Base-by-base conservation (phyloP, 2,113 vertebrate species). In the Planiliza haematocheilus region DNA sequence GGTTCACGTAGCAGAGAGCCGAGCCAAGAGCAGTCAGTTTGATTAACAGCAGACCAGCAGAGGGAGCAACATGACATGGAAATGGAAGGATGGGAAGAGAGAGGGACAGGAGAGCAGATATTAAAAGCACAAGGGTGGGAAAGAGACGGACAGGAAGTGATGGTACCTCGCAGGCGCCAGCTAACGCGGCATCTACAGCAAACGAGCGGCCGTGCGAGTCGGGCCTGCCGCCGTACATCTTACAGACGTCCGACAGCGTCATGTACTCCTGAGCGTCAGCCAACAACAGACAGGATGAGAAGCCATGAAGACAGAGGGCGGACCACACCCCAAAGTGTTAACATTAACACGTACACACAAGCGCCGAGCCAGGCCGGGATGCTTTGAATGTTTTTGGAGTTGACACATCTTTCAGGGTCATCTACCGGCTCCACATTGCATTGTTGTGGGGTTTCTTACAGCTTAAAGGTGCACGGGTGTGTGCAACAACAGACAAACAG, bases 171-270 rank as follows among this genome's bases (percentile, higher is more conserved):
- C 91, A 18, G 12, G 90, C n/a, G 69, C 73, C 87, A 80, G 93
- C 59, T 75, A 87, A 89, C 70, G 93, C 60, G 65, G 93, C 89
- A 79, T 92, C 87, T 86, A 92, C 42, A 80, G 92, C 77, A 81
- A 93, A 91, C 69, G 81, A 85, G 83, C 79, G 77, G 81, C 79
- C 57, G 66, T 42, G 58, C 61, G 69, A 89, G 92, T 93, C 66
- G 80, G 84, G 48, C 62, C 82, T 60, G 75, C 83, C 56, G 82
- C 82, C 79, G 86, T 91, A 95, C 92, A 96, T 93, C 93, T 92
- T 94, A 93, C 90, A 92, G 83, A 94, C 92, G 70, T 95, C 95
- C 79, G 93, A 92, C 87, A 93, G 94, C 91, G 92, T 95, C 93
- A 93, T 77, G 92, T 94, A 94, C 71, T 94, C 95, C 96, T 94